These are phyloP conservation scores for Caenorhabditis drosophilae DNA, from an alignment of 2,888 invertebrate genomes.

Conservation along the genomic window DNA sequence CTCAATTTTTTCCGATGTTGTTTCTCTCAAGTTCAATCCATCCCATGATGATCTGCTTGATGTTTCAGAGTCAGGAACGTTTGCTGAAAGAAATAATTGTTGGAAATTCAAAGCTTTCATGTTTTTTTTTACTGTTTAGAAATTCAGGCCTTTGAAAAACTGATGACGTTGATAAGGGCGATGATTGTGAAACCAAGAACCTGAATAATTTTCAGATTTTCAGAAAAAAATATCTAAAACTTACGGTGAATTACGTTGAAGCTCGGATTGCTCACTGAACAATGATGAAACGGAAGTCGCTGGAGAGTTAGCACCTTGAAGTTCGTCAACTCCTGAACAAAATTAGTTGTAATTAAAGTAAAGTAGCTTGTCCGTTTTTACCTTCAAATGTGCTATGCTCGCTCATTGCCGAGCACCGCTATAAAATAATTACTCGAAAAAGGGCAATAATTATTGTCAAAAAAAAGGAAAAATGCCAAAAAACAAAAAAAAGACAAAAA, in stretches of 20 bases:
- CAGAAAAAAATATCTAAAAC: slow-evolving; percentile 1
- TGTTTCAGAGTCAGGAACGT: slow-evolving; percentile 44
- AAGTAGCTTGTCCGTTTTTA: no score
- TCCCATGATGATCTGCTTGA: slow-evolving; percentile 48
- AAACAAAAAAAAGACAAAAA: slow-evolving; percentile 1
- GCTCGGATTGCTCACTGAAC: slow-evolving; percentile 40
- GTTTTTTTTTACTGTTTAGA: slow-evolving; percentile 10
- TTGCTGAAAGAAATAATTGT: slow-evolving; percentile 23
- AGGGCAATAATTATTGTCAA: no score
- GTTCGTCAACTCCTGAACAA: slow-evolving; percentile 24
- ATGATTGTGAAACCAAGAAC: slow-evolving; percentile 28
- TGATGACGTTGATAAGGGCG: slow-evolving; percentile 28
- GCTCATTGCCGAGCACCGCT: neutral
- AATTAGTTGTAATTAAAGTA: no score
- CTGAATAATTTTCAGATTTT: slow-evolving; percentile 12
- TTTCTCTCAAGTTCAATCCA: slow-evolving; percentile 30
- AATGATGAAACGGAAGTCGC: slow-evolving; percentile 42
- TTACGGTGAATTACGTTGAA: slow-evolving; percentile 42
- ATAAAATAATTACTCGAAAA: neutral
- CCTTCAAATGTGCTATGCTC: no score
- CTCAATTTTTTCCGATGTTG: slow-evolving; percentile 28
- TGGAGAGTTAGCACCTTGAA: slow-evolving; percentile 32
- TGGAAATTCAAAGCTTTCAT: neutral
- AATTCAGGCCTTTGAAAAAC: slow-evolving; percentile 38
- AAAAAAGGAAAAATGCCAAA: no score